Evolutionary conservation across 2,888 invertebrate species (phyloP), one percentile per base, ranked within the genome.

Genomic region (Sabatieria punctata): DNA sequence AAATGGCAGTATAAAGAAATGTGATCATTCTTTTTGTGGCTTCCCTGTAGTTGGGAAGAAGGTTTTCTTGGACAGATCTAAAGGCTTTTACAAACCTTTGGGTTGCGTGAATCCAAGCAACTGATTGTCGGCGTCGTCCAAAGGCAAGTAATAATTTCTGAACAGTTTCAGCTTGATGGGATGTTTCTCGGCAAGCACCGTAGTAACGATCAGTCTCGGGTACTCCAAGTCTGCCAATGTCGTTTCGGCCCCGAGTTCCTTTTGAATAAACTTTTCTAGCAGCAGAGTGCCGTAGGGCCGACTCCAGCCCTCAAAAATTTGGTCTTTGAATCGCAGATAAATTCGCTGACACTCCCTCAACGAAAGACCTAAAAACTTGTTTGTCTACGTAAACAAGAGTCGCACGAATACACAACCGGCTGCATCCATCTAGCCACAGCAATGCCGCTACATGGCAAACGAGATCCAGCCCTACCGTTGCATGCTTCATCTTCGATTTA

Each of bases 151-250:
- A 64, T 86, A 91, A 65, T 88, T 93, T 43, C 93, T 77, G 66
- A 95, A 95, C 37, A 95, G 71, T 67, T 93, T 89, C 23, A 95
- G 72, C 59, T 89, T 86, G 0, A 89, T 82, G 0, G 97, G 97
- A 64, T 84, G 83, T 27, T 86, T 73, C 64, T 93, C 89, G 0
- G 86, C 89, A 53, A 89, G 69, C 0, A 86, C 80, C 0, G 82
- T 85, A 0, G 89, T 80, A 11, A 95, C 80, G 76, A 93, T 79
- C 41, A 71, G 57, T 51, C 71, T 68, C 0, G 85, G 84, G 55
- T 77, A 72, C 48, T 74, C 73, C 23, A 93, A 81, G 54, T 88
- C 84, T 0, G 82, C 73, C 88, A 97, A 89, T 0, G 80, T 78
- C 1, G 81, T 82, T 36, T 79, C 76, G 22, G 80, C 78, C 58